A percentile compares a stretch with the other conserved stretches of the same genome.
Conservation (phyloP, 1,140 invertebrate species). For the Solenopsis invicta region DNA sequence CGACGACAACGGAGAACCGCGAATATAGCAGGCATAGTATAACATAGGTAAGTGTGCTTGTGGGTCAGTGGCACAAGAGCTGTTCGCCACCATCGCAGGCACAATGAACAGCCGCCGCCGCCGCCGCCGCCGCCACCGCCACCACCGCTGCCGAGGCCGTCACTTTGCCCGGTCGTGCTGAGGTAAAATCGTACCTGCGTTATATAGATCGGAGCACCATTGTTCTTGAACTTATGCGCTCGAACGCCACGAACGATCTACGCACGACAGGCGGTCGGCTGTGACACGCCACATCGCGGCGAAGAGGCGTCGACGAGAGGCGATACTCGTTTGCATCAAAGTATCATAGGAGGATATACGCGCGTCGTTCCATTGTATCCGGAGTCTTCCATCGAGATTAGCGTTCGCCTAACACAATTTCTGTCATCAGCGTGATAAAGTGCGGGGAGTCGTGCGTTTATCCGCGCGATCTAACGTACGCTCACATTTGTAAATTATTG, state of each 20-base stretch:
- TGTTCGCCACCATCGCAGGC: conserved; percentile 58
- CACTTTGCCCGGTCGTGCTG: conserved; percentile 59
- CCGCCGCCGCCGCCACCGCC: conserved; percentile 51
- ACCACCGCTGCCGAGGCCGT: conserved; percentile 67
- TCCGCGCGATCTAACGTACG: not conserved
- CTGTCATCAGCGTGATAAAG: conserved; percentile 18
- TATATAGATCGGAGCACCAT: conserved; percentile 81
- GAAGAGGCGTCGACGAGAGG: conserved; percentile 30
- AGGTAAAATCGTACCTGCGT: conserved; percentile 82
- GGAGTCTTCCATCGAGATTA: conserved; percentile 18
- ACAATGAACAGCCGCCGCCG: conserved; percentile 58
- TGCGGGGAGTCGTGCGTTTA: not conserved
- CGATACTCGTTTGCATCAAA: conserved; percentile 19
- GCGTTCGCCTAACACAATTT: conserved; percentile 30
- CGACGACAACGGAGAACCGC: conserved; percentile 60
- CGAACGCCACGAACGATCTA: conserved; percentile 75
- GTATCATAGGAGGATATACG: conserved; percentile 25
- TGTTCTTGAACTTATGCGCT: conserved; percentile 85
- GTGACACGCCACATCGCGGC: not conserved
- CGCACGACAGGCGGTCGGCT: conserved; percentile 29
- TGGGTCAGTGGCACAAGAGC: conserved; percentile 85
- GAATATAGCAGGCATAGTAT: conserved; percentile 80
- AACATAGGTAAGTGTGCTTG: conserved; percentile 86
- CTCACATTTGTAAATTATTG: not conserved
- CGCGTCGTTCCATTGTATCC: conserved; percentile 28